phyloP scores from a whole-genome alignment of 2,113 vertebrate species.

The Anas platyrhynchos region DNA sequence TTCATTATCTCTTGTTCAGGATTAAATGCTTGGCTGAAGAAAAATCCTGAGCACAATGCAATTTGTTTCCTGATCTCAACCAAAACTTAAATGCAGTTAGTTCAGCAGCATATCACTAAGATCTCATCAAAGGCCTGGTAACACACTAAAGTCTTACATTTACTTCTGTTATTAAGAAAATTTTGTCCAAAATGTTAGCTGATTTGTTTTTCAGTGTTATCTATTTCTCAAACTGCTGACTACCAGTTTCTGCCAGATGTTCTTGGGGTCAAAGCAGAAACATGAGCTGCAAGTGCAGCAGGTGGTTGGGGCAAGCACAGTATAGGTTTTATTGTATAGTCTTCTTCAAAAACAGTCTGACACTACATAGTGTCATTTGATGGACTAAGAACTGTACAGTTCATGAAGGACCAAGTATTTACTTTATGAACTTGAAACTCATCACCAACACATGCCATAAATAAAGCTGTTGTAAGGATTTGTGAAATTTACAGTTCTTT shows the following conservation, averaged over 20 bases:
- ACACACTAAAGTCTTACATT: neutral
- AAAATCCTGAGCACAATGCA: neutral
- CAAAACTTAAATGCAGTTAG: neutral
- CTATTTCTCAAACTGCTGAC: neutral
- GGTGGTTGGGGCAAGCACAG: neutral
- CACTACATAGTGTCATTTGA: rapidly evolving
- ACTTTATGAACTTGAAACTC: neutral
- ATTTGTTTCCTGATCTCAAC: neutral
- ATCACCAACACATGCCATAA: neutral
- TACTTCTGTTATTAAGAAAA: neutral
- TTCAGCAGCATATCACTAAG: neutral
- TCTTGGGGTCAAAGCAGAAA: neutral
- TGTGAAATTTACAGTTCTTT: neutral
- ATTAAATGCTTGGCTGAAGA: neutral
- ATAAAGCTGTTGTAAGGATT: neutral
- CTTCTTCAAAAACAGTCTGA: neutral
- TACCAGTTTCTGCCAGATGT: neutral
- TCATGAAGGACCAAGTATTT: neutral
- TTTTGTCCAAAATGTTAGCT: neutral
- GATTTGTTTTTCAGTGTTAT: neutral
- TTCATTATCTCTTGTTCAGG: neutral
- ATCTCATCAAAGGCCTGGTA: neutral
- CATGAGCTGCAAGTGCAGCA: neutral
- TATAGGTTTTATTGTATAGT: neutral
- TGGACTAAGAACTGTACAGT: neutral